phyloP scores from a whole-genome alignment of 2,113 vertebrate genomes.

The Chloropsis cyanopogon region DNA sequence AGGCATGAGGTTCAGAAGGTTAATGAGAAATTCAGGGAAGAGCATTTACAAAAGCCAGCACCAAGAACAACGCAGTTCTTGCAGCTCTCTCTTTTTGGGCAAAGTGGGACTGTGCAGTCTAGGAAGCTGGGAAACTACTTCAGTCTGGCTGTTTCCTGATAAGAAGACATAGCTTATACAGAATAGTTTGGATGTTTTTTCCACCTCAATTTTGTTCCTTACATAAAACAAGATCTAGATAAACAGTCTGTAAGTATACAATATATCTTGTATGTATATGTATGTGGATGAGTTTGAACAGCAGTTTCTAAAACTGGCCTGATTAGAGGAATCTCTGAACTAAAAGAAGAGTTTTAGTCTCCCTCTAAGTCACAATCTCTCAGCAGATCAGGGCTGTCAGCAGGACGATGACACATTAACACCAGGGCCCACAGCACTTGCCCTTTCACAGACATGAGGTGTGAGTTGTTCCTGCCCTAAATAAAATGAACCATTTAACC shows the following conservation, averaged over 20 bases:
- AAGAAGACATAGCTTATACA: neutral
- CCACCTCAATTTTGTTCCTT: neutral
- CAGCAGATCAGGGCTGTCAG: neutral
- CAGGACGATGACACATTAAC: neutral
- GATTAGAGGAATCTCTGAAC: neutral
- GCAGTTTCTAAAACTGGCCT: neutral
- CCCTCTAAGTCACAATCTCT: neutral
- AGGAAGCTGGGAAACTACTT: neutral
- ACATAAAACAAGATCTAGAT: neutral
- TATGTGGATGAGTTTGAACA: neutral
- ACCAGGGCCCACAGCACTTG: neutral
- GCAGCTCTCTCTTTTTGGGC: neutral
- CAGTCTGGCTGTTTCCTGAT: neutral
- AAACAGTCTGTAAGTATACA: neutral
- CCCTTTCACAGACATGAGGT: neutral
- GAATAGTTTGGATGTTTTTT: neutral
- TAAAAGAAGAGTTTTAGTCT: neutral
- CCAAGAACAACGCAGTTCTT: slow-evolving; percentile 8
- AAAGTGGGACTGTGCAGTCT: neutral
- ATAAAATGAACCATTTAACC: neutral
- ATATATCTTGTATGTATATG: neutral
- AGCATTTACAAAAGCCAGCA: slow-evolving; percentile 19
- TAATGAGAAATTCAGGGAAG: slow-evolving; percentile 64
- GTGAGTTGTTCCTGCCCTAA: neutral
- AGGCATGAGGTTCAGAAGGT: slow-evolving; percentile 32